Percentiles rank a stretch among this genome's conserved stretches.
Conservation (phyloP, 2,113 vertebrate species). For the Semnopithecus entellus region DNA sequence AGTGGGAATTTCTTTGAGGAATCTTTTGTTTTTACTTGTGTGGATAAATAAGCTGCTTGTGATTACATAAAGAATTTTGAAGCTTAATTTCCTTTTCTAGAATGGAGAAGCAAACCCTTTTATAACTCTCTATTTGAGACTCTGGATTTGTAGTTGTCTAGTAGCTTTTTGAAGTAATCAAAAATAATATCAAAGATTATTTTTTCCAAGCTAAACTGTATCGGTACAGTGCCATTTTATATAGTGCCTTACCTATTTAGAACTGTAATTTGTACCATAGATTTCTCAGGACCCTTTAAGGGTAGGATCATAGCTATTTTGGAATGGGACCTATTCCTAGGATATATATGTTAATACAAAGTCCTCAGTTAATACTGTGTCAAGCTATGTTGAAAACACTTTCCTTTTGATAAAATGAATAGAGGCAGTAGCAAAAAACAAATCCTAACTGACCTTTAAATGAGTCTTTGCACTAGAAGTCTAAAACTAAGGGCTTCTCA, state of each 20-base stretch:
- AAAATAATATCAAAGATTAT: background rate
- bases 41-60: background rate
- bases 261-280: conserved; percentile 33
- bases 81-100: conserved; percentile 18
- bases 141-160: background rate
- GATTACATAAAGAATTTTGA: background rate
- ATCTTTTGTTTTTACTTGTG: conserved; percentile 3
- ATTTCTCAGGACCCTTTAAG: conserved; percentile 17
- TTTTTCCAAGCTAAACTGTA: conserved; percentile 19
- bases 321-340: background rate
- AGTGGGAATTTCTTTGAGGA: background rate
- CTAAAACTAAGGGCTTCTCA: background rate
- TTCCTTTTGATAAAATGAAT: conserved; percentile 31
- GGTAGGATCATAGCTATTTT: background rate
- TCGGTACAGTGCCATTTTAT: conserved; percentile 20
- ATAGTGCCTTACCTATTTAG: background rate
- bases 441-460: conserved; percentile 4
- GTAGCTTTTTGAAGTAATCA: conserved; percentile 38
- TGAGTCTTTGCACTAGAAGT: background rate
- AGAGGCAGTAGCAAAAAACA: conserved; percentile 6
- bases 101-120: background rate
- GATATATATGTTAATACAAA: background rate
- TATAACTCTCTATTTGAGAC: conserved; percentile 4
- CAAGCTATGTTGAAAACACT: conserved; percentile 34
- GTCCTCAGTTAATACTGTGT: background rate